Conservation (phyloP, 2,888 invertebrate genomes). For the Dinocampus coccinellae region DNA sequence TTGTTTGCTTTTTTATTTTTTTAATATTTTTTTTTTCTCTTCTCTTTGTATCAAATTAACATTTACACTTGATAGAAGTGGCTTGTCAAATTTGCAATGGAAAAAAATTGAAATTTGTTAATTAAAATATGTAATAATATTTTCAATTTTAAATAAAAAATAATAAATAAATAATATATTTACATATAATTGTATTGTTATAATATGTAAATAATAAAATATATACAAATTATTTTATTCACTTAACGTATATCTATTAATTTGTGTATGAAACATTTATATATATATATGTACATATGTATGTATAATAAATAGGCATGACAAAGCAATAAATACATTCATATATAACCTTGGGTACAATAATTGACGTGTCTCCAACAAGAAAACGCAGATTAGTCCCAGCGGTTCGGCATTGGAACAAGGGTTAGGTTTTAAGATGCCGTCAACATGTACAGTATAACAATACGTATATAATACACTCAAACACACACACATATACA, state of each 20-base stretch:
- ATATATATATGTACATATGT: neutral
- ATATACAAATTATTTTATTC: neutral
- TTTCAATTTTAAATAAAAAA: no score
- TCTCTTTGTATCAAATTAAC: conserved; percentile 8
- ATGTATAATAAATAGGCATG: no score
- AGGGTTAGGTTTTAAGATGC: neutral
- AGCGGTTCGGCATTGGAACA: neutral
- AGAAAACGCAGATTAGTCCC: neutral
- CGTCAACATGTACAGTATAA: neutral
- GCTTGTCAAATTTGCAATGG: neutral
- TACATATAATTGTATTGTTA: no score
- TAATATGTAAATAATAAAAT: no score
- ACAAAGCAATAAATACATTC: no score
- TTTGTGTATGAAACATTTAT: no score
- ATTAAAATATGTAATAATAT: no score
- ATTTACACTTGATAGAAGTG: neutral
- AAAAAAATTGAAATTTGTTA: no score
- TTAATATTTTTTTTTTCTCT: no score
- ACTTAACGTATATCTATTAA: neutral
- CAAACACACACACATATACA: neutral
- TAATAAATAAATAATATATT: no score
- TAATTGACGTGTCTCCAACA: neutral
- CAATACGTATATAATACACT: neutral
- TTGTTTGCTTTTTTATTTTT: neutral
- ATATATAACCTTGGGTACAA: neutral